Percentiles rank a stretch among this genome's conserved stretches.
Evolutionary conservation across 2,888 invertebrate species (phyloP).

Genomic region (Xestia c-nigrum): DNA sequence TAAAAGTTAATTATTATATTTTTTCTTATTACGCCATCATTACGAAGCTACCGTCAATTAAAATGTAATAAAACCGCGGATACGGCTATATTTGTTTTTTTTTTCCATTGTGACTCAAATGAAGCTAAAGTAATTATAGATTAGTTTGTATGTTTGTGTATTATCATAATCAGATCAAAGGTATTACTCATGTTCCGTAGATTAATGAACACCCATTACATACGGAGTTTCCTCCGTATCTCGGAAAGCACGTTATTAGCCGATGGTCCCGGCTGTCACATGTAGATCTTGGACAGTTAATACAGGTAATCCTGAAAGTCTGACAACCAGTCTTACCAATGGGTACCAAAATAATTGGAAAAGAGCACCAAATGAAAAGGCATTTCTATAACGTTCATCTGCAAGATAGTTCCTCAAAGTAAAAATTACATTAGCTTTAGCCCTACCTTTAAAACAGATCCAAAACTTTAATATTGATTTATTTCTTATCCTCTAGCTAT

Average conservation of each 20-base stretch:
- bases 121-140: conserved; percentile 33
- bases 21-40: conserved; percentile 47
- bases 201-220: too few relatives aligned
- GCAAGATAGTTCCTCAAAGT: not conserved
- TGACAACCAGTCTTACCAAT: too few relatives aligned
- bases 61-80: conserved; percentile 57
- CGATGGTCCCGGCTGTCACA: too few relatives aligned
- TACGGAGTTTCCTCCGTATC: too few relatives aligned
- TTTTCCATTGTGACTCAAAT: conserved; percentile 51
- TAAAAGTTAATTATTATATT: conserved; percentile 64
- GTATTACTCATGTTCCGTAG: not conserved
- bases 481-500: not conserved
- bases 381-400: not conserved
- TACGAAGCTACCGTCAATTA: conserved; percentile 66
- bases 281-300: too few relatives aligned
- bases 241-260: too few relatives aligned
- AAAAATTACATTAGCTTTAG: not conserved
- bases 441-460: not conserved
- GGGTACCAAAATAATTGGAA: too few relatives aligned
- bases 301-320: too few relatives aligned
- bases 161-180: not conserved
- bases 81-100: conserved; percentile 51
- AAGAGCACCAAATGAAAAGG: too few relatives aligned
- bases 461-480: not conserved
- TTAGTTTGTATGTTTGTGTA: conserved; percentile 10